These are phyloP conservation scores for Falco punctatus DNA, from an alignment of 2,113 vertebrate genomes.

Conservation along the genomic window DNA sequence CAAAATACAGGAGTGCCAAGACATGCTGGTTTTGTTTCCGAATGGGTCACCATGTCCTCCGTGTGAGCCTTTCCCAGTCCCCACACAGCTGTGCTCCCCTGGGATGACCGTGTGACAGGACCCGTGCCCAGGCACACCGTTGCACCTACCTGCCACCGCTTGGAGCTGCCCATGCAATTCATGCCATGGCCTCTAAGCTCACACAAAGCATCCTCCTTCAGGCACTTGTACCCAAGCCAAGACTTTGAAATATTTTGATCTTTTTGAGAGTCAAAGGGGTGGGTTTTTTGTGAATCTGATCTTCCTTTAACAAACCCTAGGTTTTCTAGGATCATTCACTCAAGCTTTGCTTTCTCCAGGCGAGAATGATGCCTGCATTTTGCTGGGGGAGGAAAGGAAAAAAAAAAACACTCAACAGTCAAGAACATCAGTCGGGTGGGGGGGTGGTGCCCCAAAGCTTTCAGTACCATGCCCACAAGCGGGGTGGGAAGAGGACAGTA, in stretches of 20 bases:
- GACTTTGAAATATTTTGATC: neutral
- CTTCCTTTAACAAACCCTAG: neutral
- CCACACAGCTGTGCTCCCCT: neutral
- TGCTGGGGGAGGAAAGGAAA: neutral
- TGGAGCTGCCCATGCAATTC: neutral
- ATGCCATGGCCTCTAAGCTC: rapidly evolving
- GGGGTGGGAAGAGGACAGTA: rapidly evolving
- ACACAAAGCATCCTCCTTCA: neutral
- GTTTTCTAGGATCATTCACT: neutral
- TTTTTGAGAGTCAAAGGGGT: neutral
- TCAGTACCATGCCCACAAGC: neutral
- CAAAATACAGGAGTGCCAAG: neutral
- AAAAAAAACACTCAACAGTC: no score
- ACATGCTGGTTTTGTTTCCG: neutral
- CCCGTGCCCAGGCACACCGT: rapidly evolving
- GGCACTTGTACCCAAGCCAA: rapidly evolving
- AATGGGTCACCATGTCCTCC: neutral
- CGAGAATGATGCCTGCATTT: neutral
- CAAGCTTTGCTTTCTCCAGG: neutral
- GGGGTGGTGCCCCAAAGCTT: neutral
- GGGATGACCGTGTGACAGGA: rapidly evolving
- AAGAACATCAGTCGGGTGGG: neutral
- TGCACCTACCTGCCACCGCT: no score
- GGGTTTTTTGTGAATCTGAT: neutral
- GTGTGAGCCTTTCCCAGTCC: neutral